These are phyloP conservation scores for Leptobrachium leishanense DNA, from an alignment of 2,113 vertebrate species.

Conservation along the genomic window DNA sequence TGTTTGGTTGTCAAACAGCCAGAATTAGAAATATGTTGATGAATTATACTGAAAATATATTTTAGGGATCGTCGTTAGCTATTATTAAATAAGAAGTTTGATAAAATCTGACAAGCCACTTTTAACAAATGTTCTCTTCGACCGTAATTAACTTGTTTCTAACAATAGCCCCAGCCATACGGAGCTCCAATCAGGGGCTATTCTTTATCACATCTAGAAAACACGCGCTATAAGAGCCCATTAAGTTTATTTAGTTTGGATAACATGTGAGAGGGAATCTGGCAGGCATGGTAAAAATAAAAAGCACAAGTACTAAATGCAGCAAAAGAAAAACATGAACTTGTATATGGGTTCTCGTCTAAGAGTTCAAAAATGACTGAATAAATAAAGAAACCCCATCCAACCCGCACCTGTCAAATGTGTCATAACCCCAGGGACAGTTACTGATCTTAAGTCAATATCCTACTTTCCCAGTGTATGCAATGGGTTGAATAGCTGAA, in stretches of 20 bases:
- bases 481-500: too few species aligned
- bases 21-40: conserved; percentile 39
- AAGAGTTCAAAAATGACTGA: background rate
- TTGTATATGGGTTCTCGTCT: background rate
- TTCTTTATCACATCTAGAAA: conserved; percentile 14
- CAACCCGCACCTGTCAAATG: too few species aligned
- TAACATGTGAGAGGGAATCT: conserved; percentile 33
- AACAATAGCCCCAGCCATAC: conserved; percentile 11
- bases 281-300: conserved; percentile 25
- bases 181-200: conserved; percentile 21
- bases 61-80: conserved; percentile 32
- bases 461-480: too few species aligned
- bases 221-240: conserved; percentile 20
- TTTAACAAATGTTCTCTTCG: conserved; percentile 31
- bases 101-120: conserved; percentile 30
- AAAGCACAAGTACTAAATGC: background rate
- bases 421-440: too few species aligned
- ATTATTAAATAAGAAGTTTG: conserved; percentile 11
- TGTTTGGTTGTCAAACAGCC: conserved; percentile 8
- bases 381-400: too few species aligned
- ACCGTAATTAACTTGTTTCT: conserved; percentile 18
- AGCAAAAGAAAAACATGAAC: background rate
- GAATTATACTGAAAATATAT: conserved; percentile 29
- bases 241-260: background rate
- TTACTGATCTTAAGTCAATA: too few species aligned